Evolutionary conservation across 23 tunicate genomes (phyloP), one percentile per base, ranked within the genome.

Genomic region (Oikopleura dioica): DNA sequence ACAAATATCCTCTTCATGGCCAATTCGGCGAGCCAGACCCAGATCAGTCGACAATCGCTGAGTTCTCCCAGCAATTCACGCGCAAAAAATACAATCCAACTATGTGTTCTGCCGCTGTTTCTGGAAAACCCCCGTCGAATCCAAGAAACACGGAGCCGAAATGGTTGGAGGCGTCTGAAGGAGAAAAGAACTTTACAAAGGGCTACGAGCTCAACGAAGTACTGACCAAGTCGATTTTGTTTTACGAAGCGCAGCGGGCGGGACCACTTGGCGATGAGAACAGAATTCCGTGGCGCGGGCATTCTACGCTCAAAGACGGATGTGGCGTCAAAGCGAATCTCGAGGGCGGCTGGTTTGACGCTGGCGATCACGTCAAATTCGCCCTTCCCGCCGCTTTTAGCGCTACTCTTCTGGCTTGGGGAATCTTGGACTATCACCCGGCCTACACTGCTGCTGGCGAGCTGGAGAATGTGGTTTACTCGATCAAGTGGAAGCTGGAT

Each of bases 161-260:
- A 63, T 63, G 72, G 72, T 12, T 2, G 26, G 33, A 63, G 33
- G 72, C 72, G 29, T 63, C 72, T 16, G 33, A 21, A 28, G 72
- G 26, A 63, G 72, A 63, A 63, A 2, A 12, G 72, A 28, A 21
- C 2, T 2, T 12, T 12, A 63, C 72, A 12, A 63, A 63, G 26
- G 26, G 26, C 26, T 63, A 63, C 33, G 33, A 63, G 4, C 33
- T 63, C 30, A 63, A 63, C 26, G 72, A 63, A 28, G 72, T 63
- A 2, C 30, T 63, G 2, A 21, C 72, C 2, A 63, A 63, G 33
- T 63, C 72, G 2, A 63, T 63, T 63, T 63, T 63, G 26, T 63
- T 63, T 63, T 63, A 63, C 72, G 72, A 63, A 63, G 72, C 72
- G 5, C 72, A 63, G 33, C 72, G 72, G 26, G 72, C 72, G 33